Evolutionary conservation across 64 coral and sea anemone genomes (phyloP), one percentile per base, ranked within the genome.

Genomic region (Pocillopora damicornis): DNA sequence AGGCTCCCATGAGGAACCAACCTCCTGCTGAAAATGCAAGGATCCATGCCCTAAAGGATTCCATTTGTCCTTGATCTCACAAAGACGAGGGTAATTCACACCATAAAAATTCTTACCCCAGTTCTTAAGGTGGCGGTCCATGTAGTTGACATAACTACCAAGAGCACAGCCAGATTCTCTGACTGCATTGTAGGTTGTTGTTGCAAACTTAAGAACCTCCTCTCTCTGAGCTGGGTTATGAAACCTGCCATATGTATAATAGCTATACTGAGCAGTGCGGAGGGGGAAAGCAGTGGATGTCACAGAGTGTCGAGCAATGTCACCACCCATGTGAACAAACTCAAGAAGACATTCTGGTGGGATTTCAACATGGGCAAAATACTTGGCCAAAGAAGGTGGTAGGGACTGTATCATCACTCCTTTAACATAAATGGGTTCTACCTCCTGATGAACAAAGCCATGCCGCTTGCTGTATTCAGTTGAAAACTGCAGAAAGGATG

Each of bases 291-390:
- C 94, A 61, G 94, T 92, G 1, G 90, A 87, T 63, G 90, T 96
- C 9, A 42, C 1, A 76, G 82, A 92, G 64, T 92, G 23, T 88
- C 92, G 76, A 20, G 58, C 15, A 72, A 96, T 92, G 20, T 96
- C 94, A 20, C 94, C 94, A 18, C 90, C 94, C 94, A 96, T 96
- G 73, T 96, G 94, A 25, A 96, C 94, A 92, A 96, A 96, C 88
- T 96, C 94, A 20, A 96, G 60, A 0, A 96, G 90, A 57, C 94
- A 95, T 75, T 89, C 94, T 35, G 81, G 13, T 51, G 90, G 94
- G 16, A 95, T 95, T 11, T 95, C 90, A 42, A 95, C 14, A 7
- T 59, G 4, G 9, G 90, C 81, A 82, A 95, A 95, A 69, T 92
- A 95, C 62, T 95, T 90, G 23, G 94, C 94, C 71, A 95, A 72